Evolutionary conservation across 2,797 vertebrate species (phyloP), one percentile per base, ranked within the genome.

Genomic region (Synaphobranchus kaupii): DNA sequence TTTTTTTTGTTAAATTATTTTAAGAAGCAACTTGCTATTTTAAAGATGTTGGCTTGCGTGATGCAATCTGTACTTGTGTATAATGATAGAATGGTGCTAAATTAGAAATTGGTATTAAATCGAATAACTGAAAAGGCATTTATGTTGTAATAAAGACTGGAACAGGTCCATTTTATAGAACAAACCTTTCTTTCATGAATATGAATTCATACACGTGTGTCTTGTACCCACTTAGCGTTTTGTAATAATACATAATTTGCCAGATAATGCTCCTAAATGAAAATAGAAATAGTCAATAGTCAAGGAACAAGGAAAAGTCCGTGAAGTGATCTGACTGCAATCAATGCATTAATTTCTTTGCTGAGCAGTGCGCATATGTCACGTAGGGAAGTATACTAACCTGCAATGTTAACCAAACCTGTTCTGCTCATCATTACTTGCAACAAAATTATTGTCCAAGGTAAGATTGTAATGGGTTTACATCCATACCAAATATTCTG

Each of bases 141-240:
- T 95, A 88, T 88, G 78, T 90, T 90, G 92, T 93, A 95, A 96
- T 96, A 96, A 96, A 96, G 90, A 93, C 86, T 92, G 92, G 92
- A 94, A 93, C 88, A 86, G 92, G 93, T 93, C 94, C 91, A 93
- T 95, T 94, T 95, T 93, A 91, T 93, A 94, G 92, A 88, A 93
- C 66, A 63, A n/a, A 85, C 85, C 85, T 90, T 81, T 82, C 84
- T 17, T 85, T 87, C 89, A 15, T 60, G 89, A 66, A 87, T 87
- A 44, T 87, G 82, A 22, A 22, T 83, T 31, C n/a, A 80, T n/a
- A 47, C 54, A 54, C 25, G 17, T 73, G 66, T 83, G 48, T 17
- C 22, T 52, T 87, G 47, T 73, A 44, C 25, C 63, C n/a, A 20
- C 28, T 83, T n/a, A 50, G 31, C 47, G 50, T 87, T 56, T 50